A percentile compares a stretch with the other conserved stretches of the same genome.
Evolutionary conservation across 2,797 vertebrate species (phyloP).

Genomic region (Acomys russatus): DNA sequence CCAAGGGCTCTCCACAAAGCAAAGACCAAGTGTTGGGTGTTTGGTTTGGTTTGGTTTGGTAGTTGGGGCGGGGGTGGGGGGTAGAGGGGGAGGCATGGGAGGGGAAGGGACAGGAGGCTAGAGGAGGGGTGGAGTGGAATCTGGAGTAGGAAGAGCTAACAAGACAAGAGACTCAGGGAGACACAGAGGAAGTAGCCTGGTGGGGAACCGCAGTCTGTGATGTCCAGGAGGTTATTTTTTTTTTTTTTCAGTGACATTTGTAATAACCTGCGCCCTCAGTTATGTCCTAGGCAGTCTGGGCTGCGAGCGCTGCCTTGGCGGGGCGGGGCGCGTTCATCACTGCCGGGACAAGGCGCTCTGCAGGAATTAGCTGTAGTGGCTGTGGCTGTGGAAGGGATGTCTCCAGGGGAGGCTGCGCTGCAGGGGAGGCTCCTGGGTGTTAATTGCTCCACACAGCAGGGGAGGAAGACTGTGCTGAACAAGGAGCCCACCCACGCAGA

Average conservation of each 20-base stretch:
- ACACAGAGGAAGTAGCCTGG: background rate
- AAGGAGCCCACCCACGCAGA: background rate
- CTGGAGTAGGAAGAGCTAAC: background rate
- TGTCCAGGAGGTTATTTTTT: background rate
- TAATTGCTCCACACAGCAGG: background rate
- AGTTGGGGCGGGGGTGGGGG: no score
- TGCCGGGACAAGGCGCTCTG: background rate
- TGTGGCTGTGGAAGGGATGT: background rate
- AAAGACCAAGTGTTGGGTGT: background rate
- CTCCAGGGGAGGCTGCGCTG: background rate
- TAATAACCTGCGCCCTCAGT: background rate
- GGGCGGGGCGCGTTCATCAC: background rate
- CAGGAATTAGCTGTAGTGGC: background rate
- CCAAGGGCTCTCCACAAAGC: background rate
- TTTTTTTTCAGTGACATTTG: background rate
- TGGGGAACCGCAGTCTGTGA: background rate
- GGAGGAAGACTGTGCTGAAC: background rate
- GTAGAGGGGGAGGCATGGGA: background rate
- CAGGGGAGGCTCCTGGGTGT: background rate
- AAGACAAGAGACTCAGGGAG: background rate
- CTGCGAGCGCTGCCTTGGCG: background rate
- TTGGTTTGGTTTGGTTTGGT: background rate
- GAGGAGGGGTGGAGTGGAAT: background rate
- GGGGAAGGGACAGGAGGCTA: no score
- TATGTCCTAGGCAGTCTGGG: background rate